Conservation (phyloP, 2,888 invertebrate genomes). For the Exephanes ischioxanthus region DNA sequence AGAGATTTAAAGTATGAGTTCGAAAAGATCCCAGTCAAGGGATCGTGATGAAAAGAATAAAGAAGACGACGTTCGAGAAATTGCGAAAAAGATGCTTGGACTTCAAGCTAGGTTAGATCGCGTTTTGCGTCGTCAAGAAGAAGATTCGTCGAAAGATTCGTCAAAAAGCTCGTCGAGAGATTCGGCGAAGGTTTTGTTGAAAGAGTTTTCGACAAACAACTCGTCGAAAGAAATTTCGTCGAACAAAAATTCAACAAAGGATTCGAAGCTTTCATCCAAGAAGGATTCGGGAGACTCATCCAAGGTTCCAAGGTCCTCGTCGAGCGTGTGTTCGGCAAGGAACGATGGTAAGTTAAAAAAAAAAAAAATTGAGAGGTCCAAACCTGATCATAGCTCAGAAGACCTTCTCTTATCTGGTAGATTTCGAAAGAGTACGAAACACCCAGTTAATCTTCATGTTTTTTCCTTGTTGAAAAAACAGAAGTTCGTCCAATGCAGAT, state of each 20-base stretch:
- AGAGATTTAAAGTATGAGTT: not conserved
- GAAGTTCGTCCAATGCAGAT: not conserved
- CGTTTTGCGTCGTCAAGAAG: not conserved
- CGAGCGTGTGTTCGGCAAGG: too few species aligned
- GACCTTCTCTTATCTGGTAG: constrained; percentile 10
- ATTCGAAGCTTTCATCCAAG: not conserved
- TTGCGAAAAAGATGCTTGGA: constrained; percentile 24
- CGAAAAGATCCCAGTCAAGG: constrained; percentile 7
- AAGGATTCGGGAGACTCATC: not conserved
- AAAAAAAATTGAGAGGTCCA: not conserved
- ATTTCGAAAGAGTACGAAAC: not conserved
- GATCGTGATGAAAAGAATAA: not conserved
- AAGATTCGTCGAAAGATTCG: not conserved
- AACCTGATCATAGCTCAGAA: not conserved
- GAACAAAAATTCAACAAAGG: too few species aligned
- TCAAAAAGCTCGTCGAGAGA: too few species aligned
- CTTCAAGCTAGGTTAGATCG: constrained; percentile 20
- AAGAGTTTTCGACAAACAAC: too few species aligned
- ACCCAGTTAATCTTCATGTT: constrained; percentile 1
- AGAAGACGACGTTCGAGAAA: not conserved
- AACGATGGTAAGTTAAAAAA: too few species aligned
- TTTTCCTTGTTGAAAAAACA: constrained; percentile 9
- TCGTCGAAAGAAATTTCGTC: too few species aligned
- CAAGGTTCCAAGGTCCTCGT: too few species aligned
- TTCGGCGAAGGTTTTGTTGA: not conserved